Percentiles rank a stretch among this genome's conserved stretches.
These are phyloP conservation scores for Myopa tessellatipennis DNA, from an alignment of 2,888 invertebrate genomes.

Conservation along the genomic window DNA sequence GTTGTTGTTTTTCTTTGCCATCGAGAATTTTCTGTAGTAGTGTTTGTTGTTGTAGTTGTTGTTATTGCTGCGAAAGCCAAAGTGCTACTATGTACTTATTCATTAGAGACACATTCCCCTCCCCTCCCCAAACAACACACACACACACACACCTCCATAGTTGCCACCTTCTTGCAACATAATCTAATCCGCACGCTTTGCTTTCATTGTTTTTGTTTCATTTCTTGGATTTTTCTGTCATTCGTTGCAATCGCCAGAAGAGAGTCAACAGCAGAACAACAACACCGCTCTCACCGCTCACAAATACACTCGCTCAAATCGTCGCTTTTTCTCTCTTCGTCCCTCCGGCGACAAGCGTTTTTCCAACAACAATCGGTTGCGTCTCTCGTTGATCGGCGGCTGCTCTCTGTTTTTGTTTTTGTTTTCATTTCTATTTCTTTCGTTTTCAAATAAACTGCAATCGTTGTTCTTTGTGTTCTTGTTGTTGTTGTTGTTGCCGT, in stretches of 20 bases:
- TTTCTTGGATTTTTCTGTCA: conserved; percentile 27
- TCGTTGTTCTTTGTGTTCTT: no score
- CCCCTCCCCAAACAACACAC: conserved; percentile 34
- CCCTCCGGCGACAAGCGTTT: neutral
- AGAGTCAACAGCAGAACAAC: no score
- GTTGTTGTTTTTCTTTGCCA: conserved; percentile 5
- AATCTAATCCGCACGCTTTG: conserved; percentile 30
- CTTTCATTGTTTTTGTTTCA: conserved; percentile 20
- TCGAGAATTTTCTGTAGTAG: neutral
- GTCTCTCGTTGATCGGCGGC: neutral
- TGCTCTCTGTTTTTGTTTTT: neutral
- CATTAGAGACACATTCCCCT: conserved; percentile 27
- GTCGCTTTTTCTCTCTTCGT: neutral
- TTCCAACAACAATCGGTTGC: neutral
- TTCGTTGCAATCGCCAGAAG: neutral
- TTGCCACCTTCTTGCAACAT: conserved; percentile 26
- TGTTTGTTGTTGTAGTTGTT: conserved; percentile 16
- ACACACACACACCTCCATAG: conserved; percentile 35
- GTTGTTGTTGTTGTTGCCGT: no score
- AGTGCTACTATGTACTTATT: conserved; percentile 18
- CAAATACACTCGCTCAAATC: neutral
- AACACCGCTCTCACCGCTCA: neutral
- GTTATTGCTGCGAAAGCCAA: conserved; percentile 28
- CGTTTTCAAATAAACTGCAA: no score
- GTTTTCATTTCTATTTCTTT: neutral